phyloP scores from a whole-genome alignment of 1,140 invertebrate genomes.

The Drosophila ambigua region DNA sequence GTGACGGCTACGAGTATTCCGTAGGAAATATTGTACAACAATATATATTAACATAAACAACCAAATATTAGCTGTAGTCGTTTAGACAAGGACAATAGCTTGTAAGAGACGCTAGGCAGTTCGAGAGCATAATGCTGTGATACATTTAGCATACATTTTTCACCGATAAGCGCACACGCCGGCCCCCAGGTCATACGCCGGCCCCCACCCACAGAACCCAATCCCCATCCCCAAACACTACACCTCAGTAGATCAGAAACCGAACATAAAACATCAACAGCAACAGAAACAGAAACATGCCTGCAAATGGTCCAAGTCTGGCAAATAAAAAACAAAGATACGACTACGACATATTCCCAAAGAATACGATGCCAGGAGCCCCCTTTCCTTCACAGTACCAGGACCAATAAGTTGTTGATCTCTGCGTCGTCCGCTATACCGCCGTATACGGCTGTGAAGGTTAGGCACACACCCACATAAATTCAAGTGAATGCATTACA shows the following conservation, averaged over 20 bases:
- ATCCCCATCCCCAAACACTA: constrained; percentile 1
- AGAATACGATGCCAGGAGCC: constrained; percentile 26
- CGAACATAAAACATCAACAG: background rate
- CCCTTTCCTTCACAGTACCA: background rate
- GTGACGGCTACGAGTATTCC: constrained; percentile 15
- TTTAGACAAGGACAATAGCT: constrained; percentile 72
- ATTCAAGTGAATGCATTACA: constrained; percentile 13
- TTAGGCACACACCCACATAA: constrained; percentile 33
- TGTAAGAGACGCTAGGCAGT: constrained; percentile 73
- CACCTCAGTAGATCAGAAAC: constrained; percentile 17
- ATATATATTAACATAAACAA: constrained; percentile 23
- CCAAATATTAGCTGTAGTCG: constrained; percentile 47
- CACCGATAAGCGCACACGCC: constrained; percentile 45
- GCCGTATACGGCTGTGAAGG: constrained; percentile 32
- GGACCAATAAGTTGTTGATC: background rate
- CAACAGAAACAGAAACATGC: constrained; percentile 31
- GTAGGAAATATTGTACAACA: constrained; percentile 50
- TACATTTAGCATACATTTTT: constrained; percentile 78
- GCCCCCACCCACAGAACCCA: background rate
- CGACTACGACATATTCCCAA: constrained; percentile 13
- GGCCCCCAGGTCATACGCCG: constrained; percentile 12
- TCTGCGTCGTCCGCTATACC: constrained; percentile 35
- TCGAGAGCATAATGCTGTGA: constrained; percentile 81
- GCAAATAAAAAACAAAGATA: constrained; percentile 16
- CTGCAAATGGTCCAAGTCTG: constrained; percentile 8